Conservation (phyloP, 2,888 invertebrate genomes). For the Erebia ligea region DNA sequence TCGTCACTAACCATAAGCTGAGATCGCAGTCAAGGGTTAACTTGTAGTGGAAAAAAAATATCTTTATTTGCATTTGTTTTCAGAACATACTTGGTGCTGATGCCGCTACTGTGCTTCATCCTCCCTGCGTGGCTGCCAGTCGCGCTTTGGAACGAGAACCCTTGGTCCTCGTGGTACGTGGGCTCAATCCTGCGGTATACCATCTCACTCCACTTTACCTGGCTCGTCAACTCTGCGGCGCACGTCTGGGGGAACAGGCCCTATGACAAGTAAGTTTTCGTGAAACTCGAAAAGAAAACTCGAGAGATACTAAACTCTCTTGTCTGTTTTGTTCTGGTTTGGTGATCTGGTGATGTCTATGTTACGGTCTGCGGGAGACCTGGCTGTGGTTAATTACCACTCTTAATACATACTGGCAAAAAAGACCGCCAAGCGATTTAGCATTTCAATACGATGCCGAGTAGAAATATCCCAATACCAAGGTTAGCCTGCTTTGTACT, state of each 20-base stretch:
- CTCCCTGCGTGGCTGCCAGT: conserved; percentile 91
- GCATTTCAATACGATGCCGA: no score
- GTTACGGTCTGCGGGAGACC: no score
- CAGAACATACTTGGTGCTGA: conserved; percentile 89
- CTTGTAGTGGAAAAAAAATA: no score
- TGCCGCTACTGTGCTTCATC: conserved; percentile 90
- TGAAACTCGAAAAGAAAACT: neutral
- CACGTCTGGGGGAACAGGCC: conserved; percentile 96
- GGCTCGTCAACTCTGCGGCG: conserved; percentile 97
- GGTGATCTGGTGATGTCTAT: neutral
- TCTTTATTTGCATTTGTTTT: neutral
- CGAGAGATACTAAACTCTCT: neutral
- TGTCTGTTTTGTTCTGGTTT: neutral
- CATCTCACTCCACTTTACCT: conserved; percentile 91
- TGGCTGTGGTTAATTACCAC: no score
- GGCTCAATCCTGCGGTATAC: conserved; percentile 90
- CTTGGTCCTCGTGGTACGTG: conserved; percentile 89
- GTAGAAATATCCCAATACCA: no score
- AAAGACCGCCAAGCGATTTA: no score
- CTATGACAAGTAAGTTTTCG: conserved; percentile 88
- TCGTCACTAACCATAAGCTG: no score
- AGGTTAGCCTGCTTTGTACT: no score
- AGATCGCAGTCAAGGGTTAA: no score
- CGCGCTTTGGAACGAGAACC: conserved; percentile 89
- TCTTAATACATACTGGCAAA: no score